Evolutionary conservation across 2,888 invertebrate species (phyloP).

Genomic region (Germaria angustata): DNA sequence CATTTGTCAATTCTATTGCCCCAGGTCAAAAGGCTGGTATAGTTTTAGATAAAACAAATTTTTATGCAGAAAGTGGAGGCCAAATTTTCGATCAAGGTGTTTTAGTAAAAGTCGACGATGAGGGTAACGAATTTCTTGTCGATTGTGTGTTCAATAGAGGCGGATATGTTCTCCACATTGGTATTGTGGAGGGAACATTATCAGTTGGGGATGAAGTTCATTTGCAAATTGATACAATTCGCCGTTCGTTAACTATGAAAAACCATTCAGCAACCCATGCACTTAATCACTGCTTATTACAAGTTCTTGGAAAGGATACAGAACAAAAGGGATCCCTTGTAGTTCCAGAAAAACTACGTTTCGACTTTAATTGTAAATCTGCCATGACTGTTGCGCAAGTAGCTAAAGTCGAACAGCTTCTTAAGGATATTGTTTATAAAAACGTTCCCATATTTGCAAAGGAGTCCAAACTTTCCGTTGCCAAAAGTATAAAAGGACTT

Average conservation of each 20-base stretch:
- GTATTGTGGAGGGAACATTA: constrained; percentile 91
- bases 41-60: constrained; percentile 93
- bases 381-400: constrained; percentile 95
- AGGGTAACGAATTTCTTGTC: constrained; percentile 93
- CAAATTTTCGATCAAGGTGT: constrained; percentile 98
- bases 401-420: constrained; percentile 89
- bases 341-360: constrained; percentile 96
- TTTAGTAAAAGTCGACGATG: constrained; percentile 89
- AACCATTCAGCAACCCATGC: constrained; percentile 99
- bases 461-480: constrained; percentile 89
- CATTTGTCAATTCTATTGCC: constrained; percentile 90
- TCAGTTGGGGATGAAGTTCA: constrained; percentile 91
- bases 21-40: constrained; percentile 95
- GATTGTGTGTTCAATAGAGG: constrained; percentile 96
- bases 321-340: constrained; percentile 98
- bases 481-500: constrained; percentile 94
- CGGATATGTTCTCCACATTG: constrained; percentile 96
- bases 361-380: constrained; percentile 97
- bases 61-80: constrained; percentile 99
- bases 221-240: constrained; percentile 89
- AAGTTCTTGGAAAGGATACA: constrained; percentile 93
- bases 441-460: constrained; percentile 93
- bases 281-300: constrained; percentile 94
- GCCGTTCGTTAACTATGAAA: constrained; percentile 96
- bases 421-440: constrained; percentile 87